Conservation (phyloP, 2,113 vertebrate genomes). For the Acanthisitta chloris region DNA sequence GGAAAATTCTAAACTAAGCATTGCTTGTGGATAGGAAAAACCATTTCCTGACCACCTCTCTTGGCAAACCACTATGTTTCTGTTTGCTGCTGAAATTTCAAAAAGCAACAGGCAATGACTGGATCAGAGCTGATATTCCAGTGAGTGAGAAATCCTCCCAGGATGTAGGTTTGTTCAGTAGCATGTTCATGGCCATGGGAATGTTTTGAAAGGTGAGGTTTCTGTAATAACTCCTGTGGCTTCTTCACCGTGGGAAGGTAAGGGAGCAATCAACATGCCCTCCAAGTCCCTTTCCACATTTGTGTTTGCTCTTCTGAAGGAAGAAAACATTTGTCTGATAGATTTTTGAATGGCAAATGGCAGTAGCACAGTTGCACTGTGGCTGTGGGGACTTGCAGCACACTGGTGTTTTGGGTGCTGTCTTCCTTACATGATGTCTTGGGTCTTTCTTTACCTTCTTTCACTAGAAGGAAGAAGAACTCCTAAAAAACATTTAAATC, state of each 20-base stretch:
- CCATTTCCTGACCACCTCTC: conserved; percentile 21
- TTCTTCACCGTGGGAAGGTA: conserved; percentile 51
- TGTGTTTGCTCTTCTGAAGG: conserved; percentile 15
- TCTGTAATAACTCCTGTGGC: conserved; percentile 47
- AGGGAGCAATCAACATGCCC: background rate
- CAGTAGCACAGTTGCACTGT: background rate
- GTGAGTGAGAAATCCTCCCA: background rate
- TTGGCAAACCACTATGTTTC: conserved; percentile 9
- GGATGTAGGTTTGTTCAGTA: background rate
- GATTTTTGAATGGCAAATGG: background rate
- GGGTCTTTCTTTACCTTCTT: background rate
- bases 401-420: background rate
- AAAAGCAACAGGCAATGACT: background rate
- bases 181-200: conserved; percentile 18
- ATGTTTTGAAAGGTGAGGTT: conserved; percentile 55
- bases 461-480: background rate
- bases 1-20: conserved; percentile 6
- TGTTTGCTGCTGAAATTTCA: conserved; percentile 30
- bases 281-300: background rate
- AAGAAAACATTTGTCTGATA: background rate
- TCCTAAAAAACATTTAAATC: background rate
- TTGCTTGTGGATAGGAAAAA: conserved; percentile 14
- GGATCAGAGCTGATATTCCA: background rate
- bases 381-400: background rate
- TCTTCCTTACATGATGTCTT: background rate